These are phyloP conservation scores for Dendrophyllia cribrosa DNA, from an alignment of 64 coral and sea anemone genomes.

Conservation along the genomic window DNA sequence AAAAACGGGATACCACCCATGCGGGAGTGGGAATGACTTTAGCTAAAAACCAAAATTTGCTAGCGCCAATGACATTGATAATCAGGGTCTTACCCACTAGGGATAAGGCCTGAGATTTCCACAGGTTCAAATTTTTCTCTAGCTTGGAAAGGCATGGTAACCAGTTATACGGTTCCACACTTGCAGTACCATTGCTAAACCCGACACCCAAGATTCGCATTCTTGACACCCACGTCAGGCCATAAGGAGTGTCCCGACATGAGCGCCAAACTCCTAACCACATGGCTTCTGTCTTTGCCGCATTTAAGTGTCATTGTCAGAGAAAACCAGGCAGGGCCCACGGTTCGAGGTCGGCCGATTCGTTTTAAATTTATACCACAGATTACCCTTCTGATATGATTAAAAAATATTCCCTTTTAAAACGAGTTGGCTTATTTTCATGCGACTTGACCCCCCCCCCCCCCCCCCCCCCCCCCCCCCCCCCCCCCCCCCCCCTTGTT, in stretches of 20 bases:
- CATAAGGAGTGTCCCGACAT: background rate
- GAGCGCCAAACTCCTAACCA: constrained; percentile 11
- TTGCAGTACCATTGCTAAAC: background rate
- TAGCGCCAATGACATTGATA: background rate
- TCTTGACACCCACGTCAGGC: constrained; percentile 14
- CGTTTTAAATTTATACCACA: too few species aligned
- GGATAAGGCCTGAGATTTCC: background rate
- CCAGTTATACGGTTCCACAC: background rate
- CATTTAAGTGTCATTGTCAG: too few species aligned
- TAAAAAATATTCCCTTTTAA: too few species aligned
- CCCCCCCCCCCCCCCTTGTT: too few species aligned
- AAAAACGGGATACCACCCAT: background rate
- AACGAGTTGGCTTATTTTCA: too few species aligned
- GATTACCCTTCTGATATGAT: too few species aligned
- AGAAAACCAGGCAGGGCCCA: too few species aligned
- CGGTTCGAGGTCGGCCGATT: too few species aligned
- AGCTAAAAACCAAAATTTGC: background rate
- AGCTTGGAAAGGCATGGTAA: background rate
- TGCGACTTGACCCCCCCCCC: too few species aligned
- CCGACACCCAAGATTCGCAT: constrained; percentile 19
- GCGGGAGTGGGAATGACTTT: background rate
- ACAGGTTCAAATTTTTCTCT: background rate
- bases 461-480: too few species aligned
- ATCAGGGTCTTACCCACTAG: background rate
- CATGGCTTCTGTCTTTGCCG: constrained; percentile 34